These are phyloP conservation scores for Bubalus kerabau DNA, from an alignment of 2,113 vertebrate genomes.

Conservation along the genomic window DNA sequence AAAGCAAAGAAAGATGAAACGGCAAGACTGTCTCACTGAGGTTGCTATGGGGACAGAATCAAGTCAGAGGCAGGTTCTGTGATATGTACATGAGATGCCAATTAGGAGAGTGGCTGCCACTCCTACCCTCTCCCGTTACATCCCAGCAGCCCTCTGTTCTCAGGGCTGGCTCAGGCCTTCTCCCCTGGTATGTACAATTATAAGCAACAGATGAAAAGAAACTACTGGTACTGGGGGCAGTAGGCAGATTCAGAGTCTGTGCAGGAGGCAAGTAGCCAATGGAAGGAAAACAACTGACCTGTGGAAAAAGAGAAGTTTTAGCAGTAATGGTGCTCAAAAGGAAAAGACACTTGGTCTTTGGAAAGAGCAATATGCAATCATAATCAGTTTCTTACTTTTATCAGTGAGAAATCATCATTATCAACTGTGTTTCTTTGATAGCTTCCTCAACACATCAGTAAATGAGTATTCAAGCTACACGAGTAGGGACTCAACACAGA, in stretches of 20 bases:
- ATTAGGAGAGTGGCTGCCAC: not conserved
- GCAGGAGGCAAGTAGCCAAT: not conserved
- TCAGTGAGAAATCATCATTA: not conserved
- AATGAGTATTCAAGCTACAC: not conserved
- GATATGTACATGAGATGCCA: not conserved
- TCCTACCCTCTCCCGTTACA: not conserved
- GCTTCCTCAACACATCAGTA: not conserved
- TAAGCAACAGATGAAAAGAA: not conserved
- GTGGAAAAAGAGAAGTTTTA: not conserved
- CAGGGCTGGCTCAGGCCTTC: not conserved
- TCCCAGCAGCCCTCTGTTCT: not conserved
- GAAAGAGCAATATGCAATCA: not conserved
- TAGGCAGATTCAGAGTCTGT: not conserved
- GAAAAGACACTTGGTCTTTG: not conserved
- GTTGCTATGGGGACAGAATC: not conserved
- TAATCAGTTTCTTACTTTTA: not conserved
- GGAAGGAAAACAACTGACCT: not conserved
- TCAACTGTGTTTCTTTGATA: not conserved
- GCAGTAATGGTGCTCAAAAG: not conserved
- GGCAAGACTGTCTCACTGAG: not conserved
- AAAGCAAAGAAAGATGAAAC: not conserved
- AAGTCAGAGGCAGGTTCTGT: not conserved
- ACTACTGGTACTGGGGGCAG: not conserved
- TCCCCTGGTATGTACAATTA: not conserved
- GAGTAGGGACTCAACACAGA: not conserved